Conservation (phyloP, 37 sponge, comb jelly and placozoan genomes). For the Cladorhizidae sp. region DNA sequence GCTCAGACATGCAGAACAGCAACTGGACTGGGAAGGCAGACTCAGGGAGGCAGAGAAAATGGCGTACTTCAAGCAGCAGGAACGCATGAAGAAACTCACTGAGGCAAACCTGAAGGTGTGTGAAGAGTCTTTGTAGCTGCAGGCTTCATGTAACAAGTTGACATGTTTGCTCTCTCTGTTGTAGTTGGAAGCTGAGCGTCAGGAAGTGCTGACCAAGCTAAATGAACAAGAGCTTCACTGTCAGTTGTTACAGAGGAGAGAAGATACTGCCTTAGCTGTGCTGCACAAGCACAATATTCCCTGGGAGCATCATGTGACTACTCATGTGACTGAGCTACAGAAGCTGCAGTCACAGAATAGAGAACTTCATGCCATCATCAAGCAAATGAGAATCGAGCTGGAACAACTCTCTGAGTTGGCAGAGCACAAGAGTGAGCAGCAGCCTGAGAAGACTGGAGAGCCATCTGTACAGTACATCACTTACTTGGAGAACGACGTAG, state of each 20-base stretch:
- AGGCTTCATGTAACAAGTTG: no score
- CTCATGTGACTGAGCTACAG: slow-evolving; percentile 3
- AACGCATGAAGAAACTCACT: slow-evolving; percentile 14
- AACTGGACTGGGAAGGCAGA: slow-evolving; percentile 47
- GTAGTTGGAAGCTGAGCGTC: slow-evolving; percentile 24
- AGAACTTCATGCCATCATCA: slow-evolving; percentile 39
- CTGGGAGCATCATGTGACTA: slow-evolving; percentile 20
- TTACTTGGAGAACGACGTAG: slow-evolving; percentile 53
- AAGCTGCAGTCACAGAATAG: slow-evolving; percentile 43
- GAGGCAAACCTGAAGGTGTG: slow-evolving; percentile 47
- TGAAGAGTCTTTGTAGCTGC: no score
- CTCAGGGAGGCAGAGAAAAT: slow-evolving; percentile 30
- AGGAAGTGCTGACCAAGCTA: slow-evolving; percentile 1
- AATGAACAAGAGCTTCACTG: background rate
- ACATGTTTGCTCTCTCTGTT: no score
- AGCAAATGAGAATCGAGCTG: slow-evolving; percentile 56
- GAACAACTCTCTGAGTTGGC: slow-evolving; percentile 26
- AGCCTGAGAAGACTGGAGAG: no score
- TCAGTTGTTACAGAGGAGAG: background rate
- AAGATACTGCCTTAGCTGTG: slow-evolving; percentile 44
- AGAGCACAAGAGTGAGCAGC: background rate
- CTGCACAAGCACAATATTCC: slow-evolving; percentile 22
- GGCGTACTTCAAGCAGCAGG: slow-evolving; percentile 16
- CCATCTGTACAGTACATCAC: slow-evolving; percentile 18
- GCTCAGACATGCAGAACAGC: slow-evolving; percentile 14